Evolutionary conservation across 2,113 vertebrate species (phyloP).

Genomic region (Macquaria australasica): DNA sequence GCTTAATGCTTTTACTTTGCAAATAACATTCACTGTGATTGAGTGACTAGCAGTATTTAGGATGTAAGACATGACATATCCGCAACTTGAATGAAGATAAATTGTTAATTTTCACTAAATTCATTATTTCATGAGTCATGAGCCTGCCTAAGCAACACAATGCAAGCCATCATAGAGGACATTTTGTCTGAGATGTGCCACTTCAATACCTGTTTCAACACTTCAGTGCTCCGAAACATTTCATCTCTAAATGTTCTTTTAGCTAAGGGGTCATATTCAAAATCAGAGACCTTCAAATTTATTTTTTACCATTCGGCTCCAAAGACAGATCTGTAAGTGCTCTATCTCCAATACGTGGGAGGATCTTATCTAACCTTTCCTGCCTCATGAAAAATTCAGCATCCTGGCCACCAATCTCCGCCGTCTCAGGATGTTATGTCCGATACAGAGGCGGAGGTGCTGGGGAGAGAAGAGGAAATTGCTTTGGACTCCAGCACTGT

Average conservation of each 20-base stretch:
- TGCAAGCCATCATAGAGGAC: not conserved
- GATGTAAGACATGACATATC: not conserved
- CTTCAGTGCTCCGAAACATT: not conserved
- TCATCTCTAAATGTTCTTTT: conserved; percentile 31
- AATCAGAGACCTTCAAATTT: conserved; percentile 52
- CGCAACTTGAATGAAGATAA: not conserved
- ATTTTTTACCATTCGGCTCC: conserved; percentile 56
- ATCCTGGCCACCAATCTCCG: conserved; percentile 83
- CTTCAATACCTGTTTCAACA: not conserved
- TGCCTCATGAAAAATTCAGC: conserved; percentile 85
- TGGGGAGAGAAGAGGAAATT: conserved; percentile 76
- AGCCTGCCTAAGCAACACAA: not conserved
- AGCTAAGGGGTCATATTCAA: conserved; percentile 48
- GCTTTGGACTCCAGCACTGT: conserved; percentile 72
- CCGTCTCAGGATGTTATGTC: conserved; percentile 81
- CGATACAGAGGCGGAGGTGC: conserved; percentile 70
- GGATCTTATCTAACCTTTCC: conserved; percentile 85
- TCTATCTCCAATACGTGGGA: conserved; percentile 71
- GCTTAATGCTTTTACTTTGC: not conserved
- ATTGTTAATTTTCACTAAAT: not conserved
- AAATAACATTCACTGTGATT: conserved; percentile 6
- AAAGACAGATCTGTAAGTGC: conserved; percentile 68
- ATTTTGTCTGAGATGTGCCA: not conserved
- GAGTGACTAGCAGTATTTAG: not conserved
- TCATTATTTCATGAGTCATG: conserved; percentile 1